A percentile compares a stretch with the other conserved stretches of the same genome.
These are phyloP conservation scores for Pheucticus melanocephalus DNA, from an alignment of 2,113 vertebrate genomes.

Conservation along the genomic window DNA sequence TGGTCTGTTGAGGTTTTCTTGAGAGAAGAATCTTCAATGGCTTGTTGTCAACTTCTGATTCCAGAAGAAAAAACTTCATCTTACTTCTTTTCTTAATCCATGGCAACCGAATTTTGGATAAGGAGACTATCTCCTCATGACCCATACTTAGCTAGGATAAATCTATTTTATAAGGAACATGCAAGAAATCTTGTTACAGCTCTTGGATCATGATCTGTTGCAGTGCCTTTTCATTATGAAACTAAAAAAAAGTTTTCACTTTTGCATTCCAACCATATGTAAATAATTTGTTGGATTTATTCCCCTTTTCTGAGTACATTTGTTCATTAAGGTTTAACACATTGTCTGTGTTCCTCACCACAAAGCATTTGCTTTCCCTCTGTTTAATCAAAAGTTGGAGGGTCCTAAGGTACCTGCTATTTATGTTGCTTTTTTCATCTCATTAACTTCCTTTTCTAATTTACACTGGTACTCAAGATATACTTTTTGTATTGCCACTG, in stretches of 20 bases:
- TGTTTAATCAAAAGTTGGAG: slow-evolving; percentile 65
- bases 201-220: background rate
- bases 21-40: background rate
- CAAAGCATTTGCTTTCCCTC: slow-evolving; percentile 44
- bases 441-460: slow-evolving; percentile 71
- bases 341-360: slow-evolving; percentile 47
- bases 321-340: slow-evolving; percentile 61
- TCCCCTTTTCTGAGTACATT: slow-evolving; percentile 47
- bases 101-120: background rate
- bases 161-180: background rate
- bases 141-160: slow-evolving; percentile 50
- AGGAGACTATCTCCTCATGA: slow-evolving; percentile 20
- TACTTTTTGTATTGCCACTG: slow-evolving; percentile 56
- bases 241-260: background rate
- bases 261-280: background rate
- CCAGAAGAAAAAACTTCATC: slow-evolving; percentile 6
- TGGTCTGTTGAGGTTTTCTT: background rate
- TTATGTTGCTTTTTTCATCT: slow-evolving; percentile 67
- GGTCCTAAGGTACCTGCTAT: slow-evolving; percentile 58
- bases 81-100: slow-evolving; percentile 28
- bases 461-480: slow-evolving; percentile 63
- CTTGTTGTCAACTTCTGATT: slow-evolving; percentile 27
- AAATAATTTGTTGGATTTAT: slow-evolving; percentile 55
- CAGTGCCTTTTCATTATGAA: background rate
- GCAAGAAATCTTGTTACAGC: slow-evolving; percentile 14